phyloP scores from a whole-genome alignment of 2,113 vertebrate species.

The Noturus placidus region DNA sequence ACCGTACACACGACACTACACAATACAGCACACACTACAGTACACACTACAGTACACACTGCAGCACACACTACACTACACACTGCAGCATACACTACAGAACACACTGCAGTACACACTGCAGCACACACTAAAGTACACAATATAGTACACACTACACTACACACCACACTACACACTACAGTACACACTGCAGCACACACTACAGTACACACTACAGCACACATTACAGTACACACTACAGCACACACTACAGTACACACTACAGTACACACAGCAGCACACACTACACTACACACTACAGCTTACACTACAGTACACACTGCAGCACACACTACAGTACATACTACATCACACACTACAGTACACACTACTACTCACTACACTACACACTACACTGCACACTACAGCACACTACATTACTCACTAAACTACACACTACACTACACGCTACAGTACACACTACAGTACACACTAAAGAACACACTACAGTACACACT shows the following conservation, averaged over 20 bases:
- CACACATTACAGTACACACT: not conserved
- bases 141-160: no score
- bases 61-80: no score
- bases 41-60: no score
- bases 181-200: not conserved
- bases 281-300: not conserved
- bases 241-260: not conserved
- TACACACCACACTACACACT: no score
- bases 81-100: no score
- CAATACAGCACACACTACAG: no score
- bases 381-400: not conserved
- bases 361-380: not conserved
- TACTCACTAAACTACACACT: not conserved
- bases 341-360: not conserved
- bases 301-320: not conserved
- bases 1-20: no score
- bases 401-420: not conserved
- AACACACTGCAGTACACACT: no score
- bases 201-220: not conserved
- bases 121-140: no score
- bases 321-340: not conserved
- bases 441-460: not conserved
- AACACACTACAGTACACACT: not conserved
- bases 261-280: not conserved
- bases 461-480: not conserved